Percentiles rank a stretch among this genome's conserved stretches.
Evolutionary conservation across 2,888 invertebrate species (phyloP).

Genomic region (Brenthis daphne): DNA sequence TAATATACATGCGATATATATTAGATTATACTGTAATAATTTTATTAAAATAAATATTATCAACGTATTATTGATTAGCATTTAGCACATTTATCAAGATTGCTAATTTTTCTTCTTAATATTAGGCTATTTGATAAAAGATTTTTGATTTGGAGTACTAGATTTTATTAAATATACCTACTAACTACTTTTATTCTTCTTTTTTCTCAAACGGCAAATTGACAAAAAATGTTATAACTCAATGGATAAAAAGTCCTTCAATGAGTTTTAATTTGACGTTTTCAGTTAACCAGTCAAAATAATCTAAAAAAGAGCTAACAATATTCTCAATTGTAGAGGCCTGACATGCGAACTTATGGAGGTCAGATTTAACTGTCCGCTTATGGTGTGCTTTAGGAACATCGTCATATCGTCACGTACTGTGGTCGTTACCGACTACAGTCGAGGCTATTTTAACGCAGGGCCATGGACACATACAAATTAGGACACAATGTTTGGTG

Average conservation of each 20-base stretch:
- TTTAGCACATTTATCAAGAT: constrained; percentile 4
- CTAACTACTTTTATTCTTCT: too few relatives aligned
- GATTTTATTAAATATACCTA: too few relatives aligned
- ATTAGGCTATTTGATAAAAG: too few relatives aligned
- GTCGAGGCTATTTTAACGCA: constrained; percentile 38
- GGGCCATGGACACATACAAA: constrained; percentile 55
- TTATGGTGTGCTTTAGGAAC: constrained; percentile 34
- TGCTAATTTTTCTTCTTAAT: neutral
- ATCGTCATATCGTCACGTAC: constrained; percentile 39
- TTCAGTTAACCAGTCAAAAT: neutral
- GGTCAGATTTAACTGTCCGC: constrained; percentile 31
- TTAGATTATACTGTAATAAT: constrained; percentile 7
- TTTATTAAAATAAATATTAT: constrained; percentile 11
- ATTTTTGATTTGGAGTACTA: too few relatives aligned
- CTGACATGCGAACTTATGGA: constrained; percentile 36
- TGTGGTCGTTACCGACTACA: constrained; percentile 35
- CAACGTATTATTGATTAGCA: neutral
- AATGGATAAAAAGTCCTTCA: too few relatives aligned
- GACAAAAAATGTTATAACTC: too few relatives aligned
- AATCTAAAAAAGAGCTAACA: constrained; percentile 4
- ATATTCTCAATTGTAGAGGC: constrained; percentile 31
- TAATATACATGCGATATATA: constrained; percentile 8
- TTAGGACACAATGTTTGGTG: constrained; percentile 69
- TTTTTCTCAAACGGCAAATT: too few relatives aligned
- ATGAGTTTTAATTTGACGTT: too few relatives aligned